Evolutionary conservation across 2,888 invertebrate genomes (phyloP), one percentile per base, ranked within the genome.

Genomic region (Rugalucina vietnamica): DNA sequence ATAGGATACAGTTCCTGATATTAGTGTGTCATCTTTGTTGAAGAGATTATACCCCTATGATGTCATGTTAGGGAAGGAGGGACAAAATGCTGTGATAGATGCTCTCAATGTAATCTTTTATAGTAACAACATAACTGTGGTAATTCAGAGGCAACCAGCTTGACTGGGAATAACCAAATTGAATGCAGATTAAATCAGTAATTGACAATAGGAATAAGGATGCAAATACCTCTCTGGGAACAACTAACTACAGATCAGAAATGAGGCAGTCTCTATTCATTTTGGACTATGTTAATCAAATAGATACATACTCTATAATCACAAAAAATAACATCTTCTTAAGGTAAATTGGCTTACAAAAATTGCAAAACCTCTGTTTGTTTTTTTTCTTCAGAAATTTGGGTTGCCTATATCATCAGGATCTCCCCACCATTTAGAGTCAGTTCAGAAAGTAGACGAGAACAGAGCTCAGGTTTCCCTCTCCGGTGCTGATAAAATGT

Each of bases 21-120:
- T 97, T 49, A 96, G 97, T 18, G 95, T 96, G 0, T 96, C 96
- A 92, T 96, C 97, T 84, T 95, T 97, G 1, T 95, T 99, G 54
- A 96, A 96, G 87, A 96, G 97, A 49, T 95, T 98, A 0, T 99
- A 99, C 95, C 99, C 99, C 0, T 97, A 97, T 94, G 96, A 97
- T 90, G 95, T 96, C 1, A 97, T 98, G 94, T 95, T 98, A 77
- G 96, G 96, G n/a, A 96, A 96, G 92, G 98, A 98, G 73, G 97
- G 97, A 36, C 96, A 96, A 74, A 96, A 96, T 77, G 97, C 97
- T 24, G 96, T 98, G 0, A 72, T 72, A 32, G 87, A 87, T 81
- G 76, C 83, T 18, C 39, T 87, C 0, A 54, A 70, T 49, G 87
- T 87, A 84, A 50, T n/a, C n/a, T n/a, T n/a, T n/a, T n/a, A n/a